Percentiles rank a stretch among this genome's conserved stretches.
Conservation (phyloP, 2,888 invertebrate genomes). For the Orthosia cruda region DNA sequence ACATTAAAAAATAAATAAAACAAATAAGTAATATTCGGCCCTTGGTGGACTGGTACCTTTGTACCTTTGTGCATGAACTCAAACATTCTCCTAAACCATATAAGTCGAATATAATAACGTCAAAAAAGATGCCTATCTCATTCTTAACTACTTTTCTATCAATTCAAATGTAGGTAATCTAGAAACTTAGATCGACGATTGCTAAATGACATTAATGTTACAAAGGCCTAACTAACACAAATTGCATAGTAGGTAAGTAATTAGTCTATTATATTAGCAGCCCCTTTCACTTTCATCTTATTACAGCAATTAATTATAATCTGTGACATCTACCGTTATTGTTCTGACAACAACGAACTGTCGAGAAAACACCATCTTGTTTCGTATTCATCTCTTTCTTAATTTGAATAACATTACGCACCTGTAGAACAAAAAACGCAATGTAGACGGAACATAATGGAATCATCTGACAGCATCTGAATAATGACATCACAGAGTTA, state of each 20-base stretch:
- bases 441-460: conserved; percentile 38
- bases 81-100: neutral
- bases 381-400: conserved; percentile 33
- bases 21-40: no score
- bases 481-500: conserved; percentile 42
- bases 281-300: conserved; percentile 59
- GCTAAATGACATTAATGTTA: conserved; percentile 2
- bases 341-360: conserved; percentile 44
- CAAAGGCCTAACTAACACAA: conserved; percentile 17
- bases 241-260: conserved; percentile 48
- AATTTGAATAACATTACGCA: conserved; percentile 17
- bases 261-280: conserved; percentile 42
- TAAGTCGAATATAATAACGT: neutral
- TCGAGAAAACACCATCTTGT: conserved; percentile 2
- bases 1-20: no score
- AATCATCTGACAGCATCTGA: conserved; percentile 32
- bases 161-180: neutral
- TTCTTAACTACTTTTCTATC: neutral
- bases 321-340: conserved; percentile 60
- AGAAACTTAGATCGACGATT: neutral
- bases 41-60: no score
- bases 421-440: conserved; percentile 16
- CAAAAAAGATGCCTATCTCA: neutral
- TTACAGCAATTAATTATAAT: conserved; percentile 58
- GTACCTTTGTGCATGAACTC: no score